Conservation (phyloP, 2,888 invertebrate species). For the Eilema caniola region DNA sequence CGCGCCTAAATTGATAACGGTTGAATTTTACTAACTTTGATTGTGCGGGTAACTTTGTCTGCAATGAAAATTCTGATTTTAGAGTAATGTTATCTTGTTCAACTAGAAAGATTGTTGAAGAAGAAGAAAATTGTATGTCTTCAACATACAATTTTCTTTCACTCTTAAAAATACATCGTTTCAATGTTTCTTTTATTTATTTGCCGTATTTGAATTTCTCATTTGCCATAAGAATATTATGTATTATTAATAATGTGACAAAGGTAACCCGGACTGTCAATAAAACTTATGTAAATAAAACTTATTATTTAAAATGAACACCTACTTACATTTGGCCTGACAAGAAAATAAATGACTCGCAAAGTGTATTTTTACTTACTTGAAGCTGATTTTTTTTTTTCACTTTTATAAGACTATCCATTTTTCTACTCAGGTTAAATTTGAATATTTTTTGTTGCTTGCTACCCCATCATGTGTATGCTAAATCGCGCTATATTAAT, state of each 20-base stretch:
- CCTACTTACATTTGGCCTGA: background rate
- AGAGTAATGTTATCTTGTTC: no score
- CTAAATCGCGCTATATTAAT: background rate
- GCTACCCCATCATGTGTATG: background rate
- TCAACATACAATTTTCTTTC: no score
- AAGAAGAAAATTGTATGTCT: no score
- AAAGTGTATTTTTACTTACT: background rate
- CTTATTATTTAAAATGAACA: background rate
- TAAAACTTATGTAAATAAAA: background rate
- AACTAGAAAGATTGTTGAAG: no score
- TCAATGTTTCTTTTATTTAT: no score
- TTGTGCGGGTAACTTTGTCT: conserved; percentile 2
- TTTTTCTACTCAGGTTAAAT: background rate
- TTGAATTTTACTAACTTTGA: background rate
- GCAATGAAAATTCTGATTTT: background rate
- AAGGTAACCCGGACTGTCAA: background rate
- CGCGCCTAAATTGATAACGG: background rate
- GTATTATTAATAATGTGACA: background rate
- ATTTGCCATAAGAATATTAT: no score
- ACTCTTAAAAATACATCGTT: no score
- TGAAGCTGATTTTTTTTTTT: background rate
- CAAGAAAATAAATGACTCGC: background rate
- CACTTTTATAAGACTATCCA: background rate
- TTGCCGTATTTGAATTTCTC: no score
- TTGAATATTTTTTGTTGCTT: background rate